These are phyloP conservation scores for Acromyrmex charruanus DNA, from an alignment of 1,140 invertebrate genomes.

Conservation along the genomic window DNA sequence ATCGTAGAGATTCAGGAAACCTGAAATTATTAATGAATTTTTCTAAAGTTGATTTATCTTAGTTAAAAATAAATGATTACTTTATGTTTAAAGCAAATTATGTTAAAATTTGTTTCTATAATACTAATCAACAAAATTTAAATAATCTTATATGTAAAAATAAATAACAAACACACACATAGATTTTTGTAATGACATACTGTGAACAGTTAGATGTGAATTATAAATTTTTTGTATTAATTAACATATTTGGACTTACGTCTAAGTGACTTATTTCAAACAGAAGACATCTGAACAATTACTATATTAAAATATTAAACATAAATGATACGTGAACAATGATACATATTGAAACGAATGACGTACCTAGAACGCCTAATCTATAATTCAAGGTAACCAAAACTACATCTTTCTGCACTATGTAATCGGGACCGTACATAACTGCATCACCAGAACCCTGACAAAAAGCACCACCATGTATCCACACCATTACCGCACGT, in stretches of 20 bases:
- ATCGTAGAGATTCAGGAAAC: conserved; percentile 76
- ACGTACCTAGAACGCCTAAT: conserved; percentile 85
- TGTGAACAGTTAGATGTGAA: background rate
- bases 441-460: conserved; percentile 82
- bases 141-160: background rate
- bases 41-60: background rate
- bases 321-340: background rate
- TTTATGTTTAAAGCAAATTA: background rate
- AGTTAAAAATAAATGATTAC: background rate
- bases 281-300: background rate
- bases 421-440: conserved; percentile 85
- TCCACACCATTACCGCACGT: conserved; percentile 86
- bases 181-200: background rate
- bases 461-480: conserved; percentile 89
- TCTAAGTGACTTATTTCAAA: background rate
- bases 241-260: background rate
- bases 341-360: background rate
- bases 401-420: conserved; percentile 87
- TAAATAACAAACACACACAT: background rate
- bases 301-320: background rate
- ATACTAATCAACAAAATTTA: background rate
- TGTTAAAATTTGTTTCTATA: background rate
- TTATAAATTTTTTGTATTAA: background rate
- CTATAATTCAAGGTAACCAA: conserved; percentile 89
- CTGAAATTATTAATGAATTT: conserved; percentile 47